Evolutionary conservation across 2,888 invertebrate genomes (phyloP).

Genomic region (Lypha dubia): DNA sequence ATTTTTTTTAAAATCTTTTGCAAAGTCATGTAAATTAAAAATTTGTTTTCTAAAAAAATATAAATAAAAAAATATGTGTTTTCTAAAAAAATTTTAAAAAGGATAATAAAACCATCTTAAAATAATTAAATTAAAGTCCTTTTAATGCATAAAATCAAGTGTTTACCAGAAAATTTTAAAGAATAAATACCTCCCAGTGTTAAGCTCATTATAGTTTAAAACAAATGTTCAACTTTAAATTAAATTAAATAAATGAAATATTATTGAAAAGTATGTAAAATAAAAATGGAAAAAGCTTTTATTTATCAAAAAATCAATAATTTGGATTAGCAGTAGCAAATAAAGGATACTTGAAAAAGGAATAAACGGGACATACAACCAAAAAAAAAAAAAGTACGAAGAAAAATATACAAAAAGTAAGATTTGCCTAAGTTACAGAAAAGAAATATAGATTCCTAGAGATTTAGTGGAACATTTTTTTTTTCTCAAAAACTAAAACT

Average conservation of each 20-base stretch:
- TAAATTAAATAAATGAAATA: slow-evolving; percentile 26
- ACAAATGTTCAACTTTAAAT: slow-evolving; percentile 20
- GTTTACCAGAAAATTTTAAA: slow-evolving; percentile 31
- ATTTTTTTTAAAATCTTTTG: slow-evolving; percentile 21
- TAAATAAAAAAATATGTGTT: slow-evolving; percentile 9
- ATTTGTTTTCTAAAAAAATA: background rate
- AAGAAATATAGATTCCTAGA: background rate
- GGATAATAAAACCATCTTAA: background rate
- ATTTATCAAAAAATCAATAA: slow-evolving; percentile 78
- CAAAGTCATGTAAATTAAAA: slow-evolving; percentile 23
- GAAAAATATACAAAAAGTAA: slow-evolving; percentile 55
- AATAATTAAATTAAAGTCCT: background rate
- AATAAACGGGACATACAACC: slow-evolving; percentile 60
- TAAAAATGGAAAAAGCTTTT: slow-evolving; percentile 2
- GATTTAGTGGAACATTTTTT: background rate
- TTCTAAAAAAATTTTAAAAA: no score
- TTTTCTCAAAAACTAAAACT: background rate
- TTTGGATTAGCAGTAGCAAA: slow-evolving; percentile 79
- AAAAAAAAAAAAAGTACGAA: background rate
- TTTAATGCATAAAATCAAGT: slow-evolving; percentile 31
- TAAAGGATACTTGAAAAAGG: slow-evolving; percentile 67
- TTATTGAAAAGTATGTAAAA: slow-evolving; percentile 6
- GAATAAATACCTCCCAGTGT: no score
- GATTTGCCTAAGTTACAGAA: background rate
- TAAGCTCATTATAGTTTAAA: background rate